phyloP scores from a whole-genome alignment of 2,888 invertebrate genomes.

The Hydrotaea cyrtoneurina region DNA sequence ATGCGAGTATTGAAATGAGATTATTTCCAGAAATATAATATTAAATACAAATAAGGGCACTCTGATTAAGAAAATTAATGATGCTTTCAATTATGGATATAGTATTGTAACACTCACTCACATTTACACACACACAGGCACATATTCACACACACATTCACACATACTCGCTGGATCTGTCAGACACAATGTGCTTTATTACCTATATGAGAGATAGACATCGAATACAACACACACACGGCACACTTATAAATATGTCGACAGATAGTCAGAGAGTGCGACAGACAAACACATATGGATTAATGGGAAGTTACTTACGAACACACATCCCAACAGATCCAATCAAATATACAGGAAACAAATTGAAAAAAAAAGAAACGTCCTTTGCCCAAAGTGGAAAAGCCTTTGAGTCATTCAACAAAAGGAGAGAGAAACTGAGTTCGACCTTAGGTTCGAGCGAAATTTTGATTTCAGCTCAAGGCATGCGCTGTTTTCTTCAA shows the following conservation, averaged over 20 bases:
- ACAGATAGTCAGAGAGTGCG: conserved; percentile 23
- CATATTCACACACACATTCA: neutral
- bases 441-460: neutral
- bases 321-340: neutral
- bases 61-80: conserved; percentile 66
- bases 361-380: neutral
- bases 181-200: conserved; percentile 33
- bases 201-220: conserved; percentile 33
- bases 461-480: neutral
- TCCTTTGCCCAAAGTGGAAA: too few species aligned
- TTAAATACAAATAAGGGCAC: conserved; percentile 63
- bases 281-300: neutral
- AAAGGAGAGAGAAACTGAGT: neutral
- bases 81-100: conserved; percentile 67
- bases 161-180: neutral
- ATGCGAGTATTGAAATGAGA: conserved; percentile 58
- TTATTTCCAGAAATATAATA: conserved; percentile 61
- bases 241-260: neutral
- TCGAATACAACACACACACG: conserved; percentile 1
- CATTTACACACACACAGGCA: neutral
- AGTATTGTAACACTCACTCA: conserved; percentile 41
- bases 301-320: neutral
- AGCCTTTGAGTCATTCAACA: neutral
- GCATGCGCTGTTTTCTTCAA: neutral
- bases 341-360: neutral